Evolutionary conservation across 2,888 invertebrate genomes (phyloP).

Genomic region (Tridacna crocea): DNA sequence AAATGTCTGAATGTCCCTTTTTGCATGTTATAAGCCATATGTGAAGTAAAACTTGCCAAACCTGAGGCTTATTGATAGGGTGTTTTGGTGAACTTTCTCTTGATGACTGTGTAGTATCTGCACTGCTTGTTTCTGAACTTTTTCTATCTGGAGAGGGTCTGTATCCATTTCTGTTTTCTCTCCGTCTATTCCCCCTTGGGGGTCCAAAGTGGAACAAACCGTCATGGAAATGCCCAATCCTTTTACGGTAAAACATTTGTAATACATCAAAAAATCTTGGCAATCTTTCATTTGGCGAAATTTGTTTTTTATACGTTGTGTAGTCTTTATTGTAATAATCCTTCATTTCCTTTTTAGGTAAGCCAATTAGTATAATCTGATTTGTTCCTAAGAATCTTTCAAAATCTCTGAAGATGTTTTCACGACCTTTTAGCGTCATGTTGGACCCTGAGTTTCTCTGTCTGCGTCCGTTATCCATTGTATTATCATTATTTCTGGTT

Average conservation of each 20-base stretch:
- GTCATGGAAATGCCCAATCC: background rate
- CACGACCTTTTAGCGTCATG: conserved; percentile 12
- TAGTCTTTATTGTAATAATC: conserved; percentile 58
- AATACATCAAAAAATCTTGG: conserved; percentile 45
- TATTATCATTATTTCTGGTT: background rate
- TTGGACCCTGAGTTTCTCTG: background rate
- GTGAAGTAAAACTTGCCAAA: too few species aligned
- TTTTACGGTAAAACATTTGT: conserved; percentile 16
- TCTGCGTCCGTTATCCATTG: background rate
- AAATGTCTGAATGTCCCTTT: too few species aligned
- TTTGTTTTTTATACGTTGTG: conserved; percentile 52
- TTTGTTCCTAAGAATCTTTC: conserved; percentile 59
- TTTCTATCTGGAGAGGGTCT: too few species aligned
- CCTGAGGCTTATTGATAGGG: too few species aligned
- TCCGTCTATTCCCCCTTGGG: background rate
- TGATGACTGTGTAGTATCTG: too few species aligned
- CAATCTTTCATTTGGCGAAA: conserved; percentile 48
- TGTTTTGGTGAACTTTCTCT: too few species aligned
- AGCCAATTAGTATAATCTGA: conserved; percentile 51
- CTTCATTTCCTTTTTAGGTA: conserved; percentile 44
- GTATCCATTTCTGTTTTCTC: too few species aligned
- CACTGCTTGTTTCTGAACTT: too few species aligned
- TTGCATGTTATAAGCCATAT: too few species aligned
- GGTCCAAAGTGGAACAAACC: background rate
- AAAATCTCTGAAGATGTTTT: conserved; percentile 34